A percentile compares a stretch with the other conserved stretches of the same genome.
Evolutionary conservation across 2,797 vertebrate species (phyloP).

Genomic region (Coregonus ussuriensis): DNA sequence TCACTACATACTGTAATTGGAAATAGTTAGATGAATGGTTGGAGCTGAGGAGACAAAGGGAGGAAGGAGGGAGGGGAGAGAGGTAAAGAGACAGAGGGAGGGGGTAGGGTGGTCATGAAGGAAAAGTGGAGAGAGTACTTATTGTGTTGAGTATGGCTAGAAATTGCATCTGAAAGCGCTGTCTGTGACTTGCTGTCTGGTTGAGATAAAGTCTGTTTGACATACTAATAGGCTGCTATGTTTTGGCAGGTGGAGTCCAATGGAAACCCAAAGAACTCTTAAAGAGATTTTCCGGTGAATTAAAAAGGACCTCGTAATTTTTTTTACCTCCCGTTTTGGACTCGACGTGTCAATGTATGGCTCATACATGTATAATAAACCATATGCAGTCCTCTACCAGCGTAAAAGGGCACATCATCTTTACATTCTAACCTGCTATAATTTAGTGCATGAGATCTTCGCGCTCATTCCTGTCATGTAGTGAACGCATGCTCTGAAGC

Average conservation of each 20-base stretch:
- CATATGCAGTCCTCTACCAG: background rate
- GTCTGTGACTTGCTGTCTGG: slow-evolving; percentile 38
- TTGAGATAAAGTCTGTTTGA: slow-evolving; percentile 47
- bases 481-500: too few relatives aligned
- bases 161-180: slow-evolving; percentile 64
- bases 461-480: too few relatives aligned
- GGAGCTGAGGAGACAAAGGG: slow-evolving; percentile 31
- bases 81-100: slow-evolving; percentile 30
- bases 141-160: slow-evolving; percentile 56
- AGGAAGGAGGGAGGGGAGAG: slow-evolving; percentile 20
- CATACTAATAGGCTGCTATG: slow-evolving; percentile 46
- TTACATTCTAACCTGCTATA: background rate
- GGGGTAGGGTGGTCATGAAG: slow-evolving; percentile 46
- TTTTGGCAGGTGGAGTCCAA: slow-evolving; percentile 32
- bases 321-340: too few relatives aligned
- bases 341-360: too few relatives aligned
- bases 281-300: background rate
- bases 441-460: background rate
- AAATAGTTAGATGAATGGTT: slow-evolving; percentile 52
- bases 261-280: slow-evolving; percentile 3
- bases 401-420: slow-evolving; percentile 12
- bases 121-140: slow-evolving; percentile 58
- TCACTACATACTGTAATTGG: slow-evolving; percentile 50
- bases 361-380: too few relatives aligned
- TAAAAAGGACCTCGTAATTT: too few relatives aligned